Evolutionary conservation across 2,113 vertebrate species (phyloP).

Genomic region (Xiphias gladius): DNA sequence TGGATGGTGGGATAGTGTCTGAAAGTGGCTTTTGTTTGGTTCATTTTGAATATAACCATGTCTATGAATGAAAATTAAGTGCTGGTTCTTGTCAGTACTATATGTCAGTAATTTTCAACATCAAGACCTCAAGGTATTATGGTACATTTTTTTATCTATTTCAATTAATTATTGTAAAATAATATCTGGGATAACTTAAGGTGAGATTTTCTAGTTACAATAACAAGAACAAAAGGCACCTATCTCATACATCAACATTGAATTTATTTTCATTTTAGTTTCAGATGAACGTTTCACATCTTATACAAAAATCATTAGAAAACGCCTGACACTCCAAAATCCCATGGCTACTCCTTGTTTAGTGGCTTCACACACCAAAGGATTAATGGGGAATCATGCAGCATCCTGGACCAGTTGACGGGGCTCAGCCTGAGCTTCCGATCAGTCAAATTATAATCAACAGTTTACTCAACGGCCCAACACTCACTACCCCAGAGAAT

Average conservation of each 20-base stretch:
- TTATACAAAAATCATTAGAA: constrained; percentile 85
- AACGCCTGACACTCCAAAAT: constrained; percentile 68
- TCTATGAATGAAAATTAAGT: neutral
- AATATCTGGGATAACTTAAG: neutral
- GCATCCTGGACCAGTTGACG: constrained; percentile 52
- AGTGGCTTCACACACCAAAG: constrained; percentile 47
- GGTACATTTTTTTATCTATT: neutral
- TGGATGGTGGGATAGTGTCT: no score
- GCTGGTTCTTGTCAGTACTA: no score
- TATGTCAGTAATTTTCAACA: neutral
- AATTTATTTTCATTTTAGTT: constrained; percentile 79
- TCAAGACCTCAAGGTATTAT: neutral
- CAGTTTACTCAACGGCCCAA: constrained; percentile 15
- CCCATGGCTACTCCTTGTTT: constrained; percentile 50
- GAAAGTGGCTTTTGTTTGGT: no score
- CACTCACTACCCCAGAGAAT: neutral
- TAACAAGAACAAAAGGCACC: constrained; percentile 41
- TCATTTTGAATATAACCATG: neutral
- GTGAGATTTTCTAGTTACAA: neutral
- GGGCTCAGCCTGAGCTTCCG: constrained; percentile 45
- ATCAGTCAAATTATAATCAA: constrained; percentile 29
- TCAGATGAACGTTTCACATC: constrained; percentile 80
- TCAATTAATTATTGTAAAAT: neutral
- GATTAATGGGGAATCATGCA: constrained; percentile 58
- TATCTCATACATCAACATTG: constrained; percentile 73